A percentile compares a stretch with the other conserved stretches of the same genome.
Conservation (phyloP, 2,797 vertebrate species). For the Cyclopterus lumpus region DNA sequence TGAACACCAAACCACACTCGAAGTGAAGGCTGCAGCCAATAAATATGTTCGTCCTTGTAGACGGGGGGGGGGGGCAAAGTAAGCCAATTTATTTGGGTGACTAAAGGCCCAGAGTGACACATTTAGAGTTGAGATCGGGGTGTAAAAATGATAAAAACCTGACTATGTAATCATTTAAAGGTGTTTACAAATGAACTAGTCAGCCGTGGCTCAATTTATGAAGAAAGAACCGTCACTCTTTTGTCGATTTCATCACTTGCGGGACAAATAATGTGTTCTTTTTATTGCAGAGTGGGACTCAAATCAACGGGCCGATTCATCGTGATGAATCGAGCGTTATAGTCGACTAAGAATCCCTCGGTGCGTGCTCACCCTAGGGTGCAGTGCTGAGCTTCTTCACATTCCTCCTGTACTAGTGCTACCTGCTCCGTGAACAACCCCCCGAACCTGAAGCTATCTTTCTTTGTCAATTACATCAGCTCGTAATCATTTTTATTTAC, state of each 20-base stretch:
- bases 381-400: background rate
- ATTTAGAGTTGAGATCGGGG: background rate
- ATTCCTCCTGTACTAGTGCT: background rate
- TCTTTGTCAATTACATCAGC: conserved; percentile 54
- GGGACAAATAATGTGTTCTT: conserved; percentile 28
- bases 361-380: no score
- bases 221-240: background rate
- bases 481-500: conserved; percentile 51
- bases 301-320: no score
- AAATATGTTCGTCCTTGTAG: conserved; percentile 10
- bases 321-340: no score
- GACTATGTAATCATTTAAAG: background rate
- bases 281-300: conserved; percentile 42
- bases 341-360: background rate
- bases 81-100: background rate
- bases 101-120: background rate
- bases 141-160: background rate
- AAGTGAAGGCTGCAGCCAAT: conserved; percentile 45
- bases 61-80: conserved; percentile 9
- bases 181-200: background rate
- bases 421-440: conserved; percentile 15
- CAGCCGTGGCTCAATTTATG: background rate
- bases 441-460: conserved; percentile 17
- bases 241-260: conserved; percentile 12
- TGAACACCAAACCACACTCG: conserved; percentile 64